Conservation (phyloP, 2,113 vertebrate genomes). For the Clarias gariepinus region DNA sequence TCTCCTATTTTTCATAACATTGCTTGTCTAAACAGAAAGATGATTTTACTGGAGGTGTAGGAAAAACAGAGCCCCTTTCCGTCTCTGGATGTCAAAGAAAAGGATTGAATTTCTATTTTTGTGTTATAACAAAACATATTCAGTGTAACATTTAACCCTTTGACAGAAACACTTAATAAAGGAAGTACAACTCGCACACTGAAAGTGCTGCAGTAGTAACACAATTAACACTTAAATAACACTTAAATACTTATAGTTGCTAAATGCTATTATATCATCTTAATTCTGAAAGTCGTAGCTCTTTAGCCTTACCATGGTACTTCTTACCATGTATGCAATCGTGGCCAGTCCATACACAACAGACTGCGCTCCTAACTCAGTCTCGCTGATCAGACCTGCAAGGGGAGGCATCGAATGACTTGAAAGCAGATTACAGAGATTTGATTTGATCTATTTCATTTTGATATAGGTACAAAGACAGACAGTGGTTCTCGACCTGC, state of each 20-base stretch:
- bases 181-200: not conserved
- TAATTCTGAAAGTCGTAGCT: not conserved
- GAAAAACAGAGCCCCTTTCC: constrained; percentile 28
- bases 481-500: constrained; percentile 67
- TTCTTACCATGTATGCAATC: constrained; percentile 80
- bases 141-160: not conserved
- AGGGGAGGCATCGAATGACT: not conserved
- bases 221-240: not conserved
- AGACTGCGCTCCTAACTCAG: constrained; percentile 84
- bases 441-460: not conserved
- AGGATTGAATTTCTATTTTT: constrained; percentile 33
- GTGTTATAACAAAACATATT: not conserved
- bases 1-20: not conserved
- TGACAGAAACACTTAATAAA: not conserved
- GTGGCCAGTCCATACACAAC: constrained; percentile 75
- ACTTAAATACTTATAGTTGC: not conserved
- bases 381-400: constrained; percentile 80
- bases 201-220: too few species aligned
- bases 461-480: not conserved
- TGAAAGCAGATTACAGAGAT: not conserved
- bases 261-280: not conserved
- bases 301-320: not conserved
- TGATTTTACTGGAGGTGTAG: not conserved
- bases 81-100: constrained; percentile 8
- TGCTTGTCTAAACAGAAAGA: constrained; percentile 19